phyloP scores from a whole-genome alignment of 2,113 vertebrate species.

The Oreamnos americanus region DNA sequence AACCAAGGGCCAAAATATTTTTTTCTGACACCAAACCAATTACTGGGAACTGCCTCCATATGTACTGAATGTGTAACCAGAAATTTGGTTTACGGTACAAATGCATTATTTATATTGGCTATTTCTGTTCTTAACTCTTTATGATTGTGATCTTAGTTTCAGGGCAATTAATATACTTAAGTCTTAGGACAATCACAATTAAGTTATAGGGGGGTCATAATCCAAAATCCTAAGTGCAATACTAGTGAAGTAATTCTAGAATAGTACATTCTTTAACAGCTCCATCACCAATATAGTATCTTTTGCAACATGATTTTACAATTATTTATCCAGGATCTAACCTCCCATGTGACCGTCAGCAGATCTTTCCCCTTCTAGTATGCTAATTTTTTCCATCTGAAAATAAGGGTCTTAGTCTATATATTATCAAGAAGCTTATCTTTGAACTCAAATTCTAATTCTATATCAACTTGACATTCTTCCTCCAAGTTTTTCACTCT shows the following conservation, averaged over 20 bases:
- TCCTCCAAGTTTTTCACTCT: slow-evolving; percentile 22
- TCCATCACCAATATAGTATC: neutral
- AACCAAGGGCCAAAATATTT: neutral
- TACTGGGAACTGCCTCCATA: neutral
- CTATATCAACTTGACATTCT: neutral
- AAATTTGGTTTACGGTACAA: neutral
- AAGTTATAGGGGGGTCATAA: neutral
- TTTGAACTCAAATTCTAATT: slow-evolving; percentile 10
- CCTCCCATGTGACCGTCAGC: neutral
- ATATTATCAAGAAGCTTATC: neutral
- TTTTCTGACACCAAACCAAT: neutral
- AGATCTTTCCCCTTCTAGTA: neutral
- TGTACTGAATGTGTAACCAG: neutral
- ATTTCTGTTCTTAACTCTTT: neutral
- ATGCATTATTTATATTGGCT: neutral
- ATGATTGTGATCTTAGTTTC: neutral
- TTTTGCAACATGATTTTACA: neutral
- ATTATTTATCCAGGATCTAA: neutral
- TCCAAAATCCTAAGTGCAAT: neutral
- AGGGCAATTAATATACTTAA: neutral
- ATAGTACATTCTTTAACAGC: neutral
- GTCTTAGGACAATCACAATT: neutral
- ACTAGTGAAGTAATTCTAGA: neutral
- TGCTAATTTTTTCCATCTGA: neutral
- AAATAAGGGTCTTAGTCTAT: neutral